Evolutionary conservation across 2,888 invertebrate genomes (phyloP), one percentile per base, ranked within the genome.

Genomic region (Sisyra nigra): DNA sequence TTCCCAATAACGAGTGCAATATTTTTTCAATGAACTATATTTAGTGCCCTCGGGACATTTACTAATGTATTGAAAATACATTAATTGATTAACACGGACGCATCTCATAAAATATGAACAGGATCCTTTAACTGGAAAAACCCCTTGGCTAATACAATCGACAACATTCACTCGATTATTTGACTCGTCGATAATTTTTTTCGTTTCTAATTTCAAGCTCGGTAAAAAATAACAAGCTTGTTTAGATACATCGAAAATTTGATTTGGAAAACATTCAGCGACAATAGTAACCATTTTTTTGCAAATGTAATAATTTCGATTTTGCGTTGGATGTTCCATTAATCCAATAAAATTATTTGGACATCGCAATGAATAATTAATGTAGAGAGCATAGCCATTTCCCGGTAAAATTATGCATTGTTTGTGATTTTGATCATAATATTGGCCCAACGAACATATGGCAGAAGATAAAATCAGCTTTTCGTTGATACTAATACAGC

Each of bases 291-390:
- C 59, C 44, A 59, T 54, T 2, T 54, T 51, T 15, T 58, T 59
- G 44, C 68, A 68, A 3, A 66, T 57, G 43, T 64, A 63, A 45
- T 68, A 68, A 42, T 60, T 60, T 31, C 58, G 53, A n/a, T 53
- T 52, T 13, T 62, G 57, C n/a, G 56, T 55, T 13, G 62, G 61
- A 50, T 66, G 63, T 2, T 58, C 49, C 40, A 55, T 58, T 4
- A 62, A 50, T 18, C 62, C 60, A 6, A 58, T 47, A 48, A 54
- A 62, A 37, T 58, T 53, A 6, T 58, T 48, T 1, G 57, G 54
- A 47, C 65, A 65, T 24, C 57, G 57, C 51, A 57, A 42, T 5
- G 43, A 41, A 13, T 45, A 41, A 34, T 49, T 46, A n/a, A 42
- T 44, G 34, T 45, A 41, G 7, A 51, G 37, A 5, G 58, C 56